These are phyloP conservation scores for Pelecanus crispus DNA, from an alignment of 2,113 vertebrate genomes.

Conservation along the genomic window DNA sequence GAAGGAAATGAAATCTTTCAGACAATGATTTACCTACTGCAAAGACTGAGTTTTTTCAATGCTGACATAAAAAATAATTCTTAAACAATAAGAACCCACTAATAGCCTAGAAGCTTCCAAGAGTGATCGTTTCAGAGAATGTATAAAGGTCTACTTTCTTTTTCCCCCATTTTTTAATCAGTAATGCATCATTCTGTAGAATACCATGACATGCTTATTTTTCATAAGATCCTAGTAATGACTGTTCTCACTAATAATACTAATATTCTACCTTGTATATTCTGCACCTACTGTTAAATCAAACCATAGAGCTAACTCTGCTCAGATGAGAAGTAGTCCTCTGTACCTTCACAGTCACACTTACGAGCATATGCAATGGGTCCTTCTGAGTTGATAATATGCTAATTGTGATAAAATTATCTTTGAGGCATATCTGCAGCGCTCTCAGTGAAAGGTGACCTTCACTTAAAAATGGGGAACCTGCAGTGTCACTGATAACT, in stretches of 20 bases:
- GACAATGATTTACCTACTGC: background rate
- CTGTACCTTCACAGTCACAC: background rate
- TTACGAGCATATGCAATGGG: background rate
- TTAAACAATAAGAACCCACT: background rate
- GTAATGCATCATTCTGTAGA: background rate
- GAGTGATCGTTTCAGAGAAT: background rate
- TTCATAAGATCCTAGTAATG: background rate
- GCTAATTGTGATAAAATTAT: background rate
- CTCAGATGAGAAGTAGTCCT: background rate
- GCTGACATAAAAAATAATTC: fast-evolving
- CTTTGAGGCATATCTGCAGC: background rate
- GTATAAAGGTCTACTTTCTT: background rate
- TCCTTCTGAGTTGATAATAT: background rate
- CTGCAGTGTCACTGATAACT: background rate
- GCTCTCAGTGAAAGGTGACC: background rate
- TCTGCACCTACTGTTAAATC: background rate
- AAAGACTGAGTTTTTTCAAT: background rate
- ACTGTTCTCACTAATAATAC: background rate
- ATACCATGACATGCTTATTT: background rate
- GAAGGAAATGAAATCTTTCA: background rate
- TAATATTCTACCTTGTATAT: background rate
- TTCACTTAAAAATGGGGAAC: background rate
- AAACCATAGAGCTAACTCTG: background rate
- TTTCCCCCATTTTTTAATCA: background rate
- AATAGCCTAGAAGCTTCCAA: background rate